phyloP scores from a whole-genome alignment of 2,888 invertebrate genomes.

The Capitulum mitella region DNA sequence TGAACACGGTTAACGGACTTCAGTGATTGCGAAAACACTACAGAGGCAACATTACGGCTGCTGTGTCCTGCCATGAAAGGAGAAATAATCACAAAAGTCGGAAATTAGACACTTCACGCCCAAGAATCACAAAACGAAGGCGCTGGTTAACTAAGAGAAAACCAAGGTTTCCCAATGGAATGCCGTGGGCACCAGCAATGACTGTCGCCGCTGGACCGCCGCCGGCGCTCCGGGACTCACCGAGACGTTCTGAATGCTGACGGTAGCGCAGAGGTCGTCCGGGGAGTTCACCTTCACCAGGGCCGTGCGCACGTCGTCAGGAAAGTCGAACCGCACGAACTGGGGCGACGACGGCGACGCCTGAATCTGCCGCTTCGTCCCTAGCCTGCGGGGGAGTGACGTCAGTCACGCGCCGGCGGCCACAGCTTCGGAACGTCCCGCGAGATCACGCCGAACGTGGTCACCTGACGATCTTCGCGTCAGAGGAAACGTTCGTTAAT shows the following conservation, averaged over 20 bases:
- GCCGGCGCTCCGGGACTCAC: no score
- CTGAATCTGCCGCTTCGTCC: constrained; percentile 23
- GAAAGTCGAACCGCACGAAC: constrained; percentile 33
- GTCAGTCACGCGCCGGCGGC: neutral
- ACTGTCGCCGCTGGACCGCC: no score
- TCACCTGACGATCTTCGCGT: no score
- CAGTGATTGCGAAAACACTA: neutral
- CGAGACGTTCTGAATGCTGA: constrained; percentile 34
- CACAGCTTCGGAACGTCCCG: neutral
- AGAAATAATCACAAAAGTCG: neutral
- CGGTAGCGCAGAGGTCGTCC: constrained; percentile 34
- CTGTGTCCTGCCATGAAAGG: neutral
- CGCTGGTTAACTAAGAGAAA: no score
- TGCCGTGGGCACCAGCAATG: no score
- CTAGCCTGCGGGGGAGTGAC: constrained; percentile 26
- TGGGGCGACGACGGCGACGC: constrained; percentile 32
- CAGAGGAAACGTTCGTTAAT: no score
- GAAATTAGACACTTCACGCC: no score
- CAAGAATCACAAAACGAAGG: no score
- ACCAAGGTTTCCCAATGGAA: no score
- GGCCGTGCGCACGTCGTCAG: constrained; percentile 32
- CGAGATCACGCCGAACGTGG: no score
- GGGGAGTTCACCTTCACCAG: constrained; percentile 34
- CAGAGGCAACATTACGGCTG: neutral
- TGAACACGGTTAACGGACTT: neutral